These are phyloP conservation scores for Anguilla pacifica DNA, from an alignment of 2,797 vertebrate species.

Conservation along the genomic window DNA sequence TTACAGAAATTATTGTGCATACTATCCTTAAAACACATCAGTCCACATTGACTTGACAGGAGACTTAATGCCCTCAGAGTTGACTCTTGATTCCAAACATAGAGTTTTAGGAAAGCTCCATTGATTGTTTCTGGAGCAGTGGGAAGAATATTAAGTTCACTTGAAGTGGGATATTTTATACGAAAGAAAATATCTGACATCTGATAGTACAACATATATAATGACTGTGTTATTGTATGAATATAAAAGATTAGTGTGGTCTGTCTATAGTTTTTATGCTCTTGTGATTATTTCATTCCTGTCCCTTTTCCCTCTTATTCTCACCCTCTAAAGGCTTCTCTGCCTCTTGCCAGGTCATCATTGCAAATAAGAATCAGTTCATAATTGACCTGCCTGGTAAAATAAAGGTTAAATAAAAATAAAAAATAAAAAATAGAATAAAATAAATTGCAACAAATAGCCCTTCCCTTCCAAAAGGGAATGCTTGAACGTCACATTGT, in stretches of 20 bases:
- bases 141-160: neutral
- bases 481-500: conserved; percentile 3
- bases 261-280: too few species aligned
- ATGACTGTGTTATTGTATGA: too few species aligned
- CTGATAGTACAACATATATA: neutral
- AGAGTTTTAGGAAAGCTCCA: neutral
- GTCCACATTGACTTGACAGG: neutral
- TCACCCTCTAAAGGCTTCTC: too few species aligned
- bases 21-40: neutral
- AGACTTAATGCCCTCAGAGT: neutral
- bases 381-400: too few species aligned
- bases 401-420: too few species aligned
- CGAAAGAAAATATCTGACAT: neutral
- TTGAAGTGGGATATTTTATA: neutral
- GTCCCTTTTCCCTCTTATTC: too few species aligned
- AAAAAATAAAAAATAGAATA: too few species aligned
- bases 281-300: too few species aligned
- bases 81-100: neutral
- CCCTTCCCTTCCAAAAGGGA: neutral
- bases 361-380: too few species aligned
- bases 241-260: too few species aligned
- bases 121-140: neutral
- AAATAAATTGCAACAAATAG: neutral
- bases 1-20: neutral
- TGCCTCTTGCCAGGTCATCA: too few species aligned